Conservation (phyloP, 1,140 invertebrate genomes). For the Drosophila sp. region DNA sequence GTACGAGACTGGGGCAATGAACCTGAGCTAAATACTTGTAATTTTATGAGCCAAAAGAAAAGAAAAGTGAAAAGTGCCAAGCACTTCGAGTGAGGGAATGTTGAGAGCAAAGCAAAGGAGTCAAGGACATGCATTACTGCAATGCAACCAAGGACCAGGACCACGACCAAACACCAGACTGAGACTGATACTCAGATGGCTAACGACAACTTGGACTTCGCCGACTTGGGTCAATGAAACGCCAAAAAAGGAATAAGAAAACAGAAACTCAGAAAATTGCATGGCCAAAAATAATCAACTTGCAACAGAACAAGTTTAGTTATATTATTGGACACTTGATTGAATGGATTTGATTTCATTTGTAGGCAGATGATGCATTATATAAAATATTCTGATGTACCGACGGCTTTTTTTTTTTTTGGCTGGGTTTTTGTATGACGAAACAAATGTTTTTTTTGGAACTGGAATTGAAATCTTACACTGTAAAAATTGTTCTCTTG, state of each 20-base stretch:
- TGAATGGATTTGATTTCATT: background rate
- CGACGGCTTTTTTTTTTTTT: background rate
- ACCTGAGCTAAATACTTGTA: conserved; percentile 70
- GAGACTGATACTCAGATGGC: background rate
- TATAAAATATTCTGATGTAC: background rate
- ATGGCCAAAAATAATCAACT: conserved; percentile 2
- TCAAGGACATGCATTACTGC: conserved; percentile 68
- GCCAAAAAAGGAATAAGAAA: background rate
- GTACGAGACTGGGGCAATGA: conserved; percentile 38
- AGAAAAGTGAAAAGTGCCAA: conserved; percentile 72
- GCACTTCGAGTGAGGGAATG: conserved; percentile 36
- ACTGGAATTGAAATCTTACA: too few species aligned
- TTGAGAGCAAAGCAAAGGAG: conserved; percentile 53
- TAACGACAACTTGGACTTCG: background rate
- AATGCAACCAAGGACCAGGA: conserved; percentile 35
- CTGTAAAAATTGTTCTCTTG: too few species aligned
- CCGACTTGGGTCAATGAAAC: background rate
- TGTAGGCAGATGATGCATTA: background rate
- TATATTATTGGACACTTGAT: background rate
- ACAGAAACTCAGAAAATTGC: background rate
- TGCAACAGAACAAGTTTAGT: background rate
- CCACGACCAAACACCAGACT: conserved; percentile 20
- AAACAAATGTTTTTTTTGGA: background rate
- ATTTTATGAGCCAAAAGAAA: conserved; percentile 71
- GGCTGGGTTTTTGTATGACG: background rate